These are phyloP conservation scores for Noctua janthe DNA, from an alignment of 2,888 invertebrate species.

Conservation along the genomic window DNA sequence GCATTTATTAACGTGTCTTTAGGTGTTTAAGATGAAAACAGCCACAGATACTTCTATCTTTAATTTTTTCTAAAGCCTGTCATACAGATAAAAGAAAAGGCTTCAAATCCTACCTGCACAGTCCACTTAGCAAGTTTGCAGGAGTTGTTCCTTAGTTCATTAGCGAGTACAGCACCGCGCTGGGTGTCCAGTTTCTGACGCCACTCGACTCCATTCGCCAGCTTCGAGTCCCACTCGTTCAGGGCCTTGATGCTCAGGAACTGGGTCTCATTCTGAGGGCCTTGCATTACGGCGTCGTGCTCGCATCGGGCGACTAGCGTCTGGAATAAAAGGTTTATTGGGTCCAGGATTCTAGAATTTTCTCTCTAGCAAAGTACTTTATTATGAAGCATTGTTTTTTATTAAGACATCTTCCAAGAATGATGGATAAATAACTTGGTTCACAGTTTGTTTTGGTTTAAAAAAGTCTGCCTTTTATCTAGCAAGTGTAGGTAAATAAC, in stretches of 20 bases:
- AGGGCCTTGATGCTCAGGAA: conserved; percentile 98
- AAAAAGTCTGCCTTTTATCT: neutral
- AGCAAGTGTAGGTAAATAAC: neutral
- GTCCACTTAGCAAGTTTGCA: conserved; percentile 99
- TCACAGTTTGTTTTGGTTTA: neutral
- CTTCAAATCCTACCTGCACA: conserved; percentile 92
- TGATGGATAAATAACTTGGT: neutral
- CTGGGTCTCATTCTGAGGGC: conserved; percentile 97
- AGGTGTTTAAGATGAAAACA: neutral
- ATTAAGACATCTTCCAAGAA: neutral
- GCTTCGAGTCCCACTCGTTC: conserved; percentile 99
- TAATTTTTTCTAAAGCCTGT: neutral
- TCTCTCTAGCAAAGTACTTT: neutral
- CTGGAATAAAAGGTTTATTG: conserved; percentile 73
- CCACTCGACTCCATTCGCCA: conserved; percentile 99
- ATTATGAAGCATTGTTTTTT: neutral
- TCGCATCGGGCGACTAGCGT: conserved; percentile 98
- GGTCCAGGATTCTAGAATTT: neutral
- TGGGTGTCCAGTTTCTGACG: conserved; percentile 99
- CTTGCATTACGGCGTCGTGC: conserved; percentile 98
- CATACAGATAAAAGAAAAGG: neutral
- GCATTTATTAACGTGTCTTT: neutral
- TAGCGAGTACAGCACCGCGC: conserved; percentile 99
- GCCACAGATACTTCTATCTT: neutral
- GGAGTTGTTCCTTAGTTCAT: conserved; percentile 99